These are phyloP conservation scores for Flexamia atlantica DNA, from an alignment of 2,888 invertebrate genomes.

Conservation along the genomic window DNA sequence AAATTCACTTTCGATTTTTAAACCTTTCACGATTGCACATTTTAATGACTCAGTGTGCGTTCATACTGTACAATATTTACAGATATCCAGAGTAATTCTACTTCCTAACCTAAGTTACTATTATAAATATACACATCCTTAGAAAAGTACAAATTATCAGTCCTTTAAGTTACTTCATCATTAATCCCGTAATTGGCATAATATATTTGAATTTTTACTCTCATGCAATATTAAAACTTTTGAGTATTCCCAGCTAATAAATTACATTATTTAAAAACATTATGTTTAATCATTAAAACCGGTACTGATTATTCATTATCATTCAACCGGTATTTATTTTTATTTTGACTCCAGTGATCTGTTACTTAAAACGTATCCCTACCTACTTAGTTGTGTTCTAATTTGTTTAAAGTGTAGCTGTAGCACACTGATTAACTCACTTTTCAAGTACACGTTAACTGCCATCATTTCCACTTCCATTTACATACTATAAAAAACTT, in stretches of 20 bases:
- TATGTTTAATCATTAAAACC: too few species aligned
- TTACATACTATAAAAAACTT: too few species aligned
- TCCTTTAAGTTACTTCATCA: slow-evolving; percentile 19
- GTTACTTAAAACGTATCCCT: too few species aligned
- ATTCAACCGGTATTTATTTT: too few species aligned
- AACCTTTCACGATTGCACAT: not conserved
- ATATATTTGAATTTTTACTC: not conserved
- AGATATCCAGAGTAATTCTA: not conserved
- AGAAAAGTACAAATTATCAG: slow-evolving; percentile 42
- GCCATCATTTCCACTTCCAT: too few species aligned
- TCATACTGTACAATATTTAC: slow-evolving; percentile 40
- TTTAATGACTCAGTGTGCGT: not conserved
- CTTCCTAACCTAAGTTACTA: slow-evolving; percentile 1
- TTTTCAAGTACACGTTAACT: too few species aligned
- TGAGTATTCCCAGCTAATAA: not conserved
- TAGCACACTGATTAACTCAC: too few species aligned
- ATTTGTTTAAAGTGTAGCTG: too few species aligned
- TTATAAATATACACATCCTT: slow-evolving; percentile 29
- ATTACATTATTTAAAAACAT: not conserved
- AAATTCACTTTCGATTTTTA: not conserved
- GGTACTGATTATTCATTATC: too few species aligned
- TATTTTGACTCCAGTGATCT: too few species aligned
- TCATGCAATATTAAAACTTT: not conserved
- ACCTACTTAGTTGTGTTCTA: too few species aligned
- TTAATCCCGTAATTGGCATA: not conserved